Base-by-base conservation (phyloP, 1,140 invertebrate species). In the Drosophila watanabei region DNA sequence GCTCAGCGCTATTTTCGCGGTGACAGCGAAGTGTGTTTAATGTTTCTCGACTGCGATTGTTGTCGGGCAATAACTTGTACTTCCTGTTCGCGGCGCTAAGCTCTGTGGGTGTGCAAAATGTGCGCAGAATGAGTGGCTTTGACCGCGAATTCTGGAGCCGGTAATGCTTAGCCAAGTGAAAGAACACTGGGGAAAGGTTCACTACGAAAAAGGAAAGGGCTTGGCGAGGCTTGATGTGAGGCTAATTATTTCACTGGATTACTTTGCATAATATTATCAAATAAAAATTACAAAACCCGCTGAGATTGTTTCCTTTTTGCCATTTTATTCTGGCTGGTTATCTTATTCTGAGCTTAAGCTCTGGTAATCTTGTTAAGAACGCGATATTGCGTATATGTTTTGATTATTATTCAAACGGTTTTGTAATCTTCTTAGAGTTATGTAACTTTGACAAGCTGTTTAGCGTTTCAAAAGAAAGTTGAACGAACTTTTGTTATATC, bases 21-120 rank as follows among this genome's bases (percentile, higher is more conserved):
- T 90, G 82, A 90, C 85, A 90, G 86, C 75, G 49, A 82, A 71
- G 41, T 61, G 37, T 72, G 39, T 72, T 89, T 63, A 69, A 72
- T 79, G 82, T 79, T 79, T 85, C 58, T 70, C 51, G 51, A 32
- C 73, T 43, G 70, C 62, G 73, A 81, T 84, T 84, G 80, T 78
- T 88, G 73, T 43, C 51, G 81, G 58, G 48, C 81, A 76, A 82
- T 87, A 88, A 58, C 68, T 72, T 30, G 65, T 79, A 89, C 85
- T 89, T 89, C 86, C 85, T 89, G 85, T 82, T 89, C 70, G 70
- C 58, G 75, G 64, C 61, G 77, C 51, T 84, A 88, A 88, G 80
- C 79, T 75, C 81, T 76, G 85, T 89, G 85, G 86, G 85, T 85
- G 85, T 89, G 70, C 66, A 57, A 54, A 73, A 61, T 45, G 51